Evolutionary conservation across 2,888 invertebrate genomes (phyloP), one percentile per base, ranked within the genome.

Genomic region (Apocheima hispidaria): DNA sequence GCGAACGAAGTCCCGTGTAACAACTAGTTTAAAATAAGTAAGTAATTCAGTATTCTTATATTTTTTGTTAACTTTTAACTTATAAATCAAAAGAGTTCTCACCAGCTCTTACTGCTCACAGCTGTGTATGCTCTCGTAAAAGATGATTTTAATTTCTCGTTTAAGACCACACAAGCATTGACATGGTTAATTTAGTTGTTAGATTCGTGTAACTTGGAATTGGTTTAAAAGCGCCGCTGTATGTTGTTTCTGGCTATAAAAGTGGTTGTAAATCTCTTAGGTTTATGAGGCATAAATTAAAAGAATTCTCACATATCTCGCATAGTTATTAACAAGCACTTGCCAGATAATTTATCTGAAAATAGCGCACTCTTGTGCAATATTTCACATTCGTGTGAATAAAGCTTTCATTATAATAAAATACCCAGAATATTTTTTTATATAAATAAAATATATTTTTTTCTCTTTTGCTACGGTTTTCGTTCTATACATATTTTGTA

Each of bases 161-260:
- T 43, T 4, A 43, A 54, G 64, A 65, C 64, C 60, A 65, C 64
- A 65, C 64, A 61, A 26, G 46, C 40, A 46, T 52, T 57, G 56
- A 56, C 51, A 56, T 48, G 56, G 35, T 56, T 57, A 62, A 56
- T 62, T 56, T 41, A 52, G 51, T 53, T 52, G 56, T 56, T 52
- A 52, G 48, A 48, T 52, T 62, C 52, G 10, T 61, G 12, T n/a
- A 52, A 5, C 43, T 51, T 12, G 14, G 38, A 46, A 51, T 60
- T 51, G 26, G 38, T 28, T 23, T 33, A 12, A 49, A 20, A 48
- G 26, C 26, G 55, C 28, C 30, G 44, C 49, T 46, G 40, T 52
- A 23, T 46, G 20, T 46, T n/a, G 46, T 46, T 48, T 48, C 18
- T 40, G 33, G 43, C 20, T 16, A 21, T 54, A 44, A 48, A 40